Percentiles rank a stretch among this genome's conserved stretches.
These are phyloP conservation scores for Xylocampa areola DNA, from an alignment of 2,888 invertebrate species.

Conservation along the genomic window DNA sequence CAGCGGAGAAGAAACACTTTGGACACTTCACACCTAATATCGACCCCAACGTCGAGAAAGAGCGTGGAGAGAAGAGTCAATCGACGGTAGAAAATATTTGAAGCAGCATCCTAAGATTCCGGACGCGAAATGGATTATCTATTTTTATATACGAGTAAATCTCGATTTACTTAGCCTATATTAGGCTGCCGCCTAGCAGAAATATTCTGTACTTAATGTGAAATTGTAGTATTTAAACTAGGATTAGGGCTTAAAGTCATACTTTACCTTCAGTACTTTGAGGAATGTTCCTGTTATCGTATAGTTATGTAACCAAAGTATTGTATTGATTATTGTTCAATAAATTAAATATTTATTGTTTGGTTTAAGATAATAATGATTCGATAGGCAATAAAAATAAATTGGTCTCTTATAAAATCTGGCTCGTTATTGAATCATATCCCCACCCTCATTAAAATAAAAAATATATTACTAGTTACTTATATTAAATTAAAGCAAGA, in stretches of 20 bases:
- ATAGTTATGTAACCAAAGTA: conserved; percentile 59
- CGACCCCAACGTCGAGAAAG: conserved; percentile 8
- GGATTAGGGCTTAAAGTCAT: conserved; percentile 35
- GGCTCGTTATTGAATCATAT: conserved; percentile 50
- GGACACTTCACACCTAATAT: conserved; percentile 4
- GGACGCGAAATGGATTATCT: conserved; percentile 10
- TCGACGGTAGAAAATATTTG: too few species aligned
- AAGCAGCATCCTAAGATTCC: conserved; percentile 1
- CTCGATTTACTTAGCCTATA: conserved; percentile 70
- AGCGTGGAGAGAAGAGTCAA: conserved; percentile 10
- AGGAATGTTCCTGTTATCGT: conserved; percentile 47
- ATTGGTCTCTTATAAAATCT: conserved; percentile 53
- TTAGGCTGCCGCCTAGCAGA: conserved; percentile 81
- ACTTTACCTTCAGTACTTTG: conserved; percentile 36
- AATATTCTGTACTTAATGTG: conserved; percentile 79
- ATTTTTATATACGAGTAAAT: conserved; percentile 50
- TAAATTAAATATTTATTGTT: conserved; percentile 69
- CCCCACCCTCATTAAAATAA: conserved; percentile 25
- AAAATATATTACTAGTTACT: conserved; percentile 20
- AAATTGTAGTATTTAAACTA: conserved; percentile 69
- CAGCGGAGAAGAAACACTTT: conserved; percentile 3
- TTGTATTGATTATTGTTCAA: conserved; percentile 56
- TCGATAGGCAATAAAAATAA: conserved; percentile 52
- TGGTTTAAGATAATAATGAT: conserved; percentile 65
- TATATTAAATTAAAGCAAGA: too few species aligned